Evolutionary conservation across 2,797 vertebrate species (phyloP).

Genomic region (Enteromius argenteus): DNA sequence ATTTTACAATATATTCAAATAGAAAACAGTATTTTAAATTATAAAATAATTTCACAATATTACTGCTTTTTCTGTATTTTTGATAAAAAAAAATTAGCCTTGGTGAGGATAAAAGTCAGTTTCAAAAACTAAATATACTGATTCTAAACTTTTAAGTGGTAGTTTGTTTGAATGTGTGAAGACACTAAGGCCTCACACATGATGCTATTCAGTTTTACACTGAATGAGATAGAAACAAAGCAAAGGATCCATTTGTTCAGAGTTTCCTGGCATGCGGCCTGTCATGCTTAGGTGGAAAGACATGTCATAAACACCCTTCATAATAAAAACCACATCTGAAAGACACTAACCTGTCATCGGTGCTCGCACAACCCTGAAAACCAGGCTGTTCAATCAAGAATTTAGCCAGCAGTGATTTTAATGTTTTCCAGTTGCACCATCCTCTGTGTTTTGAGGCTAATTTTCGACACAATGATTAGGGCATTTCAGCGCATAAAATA

Average conservation of each 20-base stretch:
- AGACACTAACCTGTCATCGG: conserved; percentile 29
- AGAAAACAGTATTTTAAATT: not conserved
- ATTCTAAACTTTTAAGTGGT: not conserved
- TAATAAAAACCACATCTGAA: conserved; percentile 59
- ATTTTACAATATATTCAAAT: not conserved
- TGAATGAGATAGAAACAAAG: conserved; percentile 11
- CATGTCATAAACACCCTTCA: conserved; percentile 73
- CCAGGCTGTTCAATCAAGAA: not conserved
- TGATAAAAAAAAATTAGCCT: not conserved
- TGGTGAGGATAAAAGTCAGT: not conserved
- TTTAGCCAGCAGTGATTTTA: conserved; percentile 9
- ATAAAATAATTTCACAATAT: not conserved
- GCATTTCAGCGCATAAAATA: conserved; percentile 31
- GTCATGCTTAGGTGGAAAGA: conserved; percentile 70
- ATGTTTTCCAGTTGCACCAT: conserved; percentile 42
- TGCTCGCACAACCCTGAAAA: not conserved
- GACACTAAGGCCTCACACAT: not conserved
- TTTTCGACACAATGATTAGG: conserved; percentile 40
- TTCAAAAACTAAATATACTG: not conserved
- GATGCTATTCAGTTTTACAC: conserved; percentile 3
- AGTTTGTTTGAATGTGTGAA: not conserved
- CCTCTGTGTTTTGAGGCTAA: conserved; percentile 7
- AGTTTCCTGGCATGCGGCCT: conserved; percentile 72
- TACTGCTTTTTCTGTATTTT: not conserved
- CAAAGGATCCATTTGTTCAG: conserved; percentile 62